Base-by-base conservation (phyloP, 1,140 invertebrate genomes). In the Achatina immaculata region DNA sequence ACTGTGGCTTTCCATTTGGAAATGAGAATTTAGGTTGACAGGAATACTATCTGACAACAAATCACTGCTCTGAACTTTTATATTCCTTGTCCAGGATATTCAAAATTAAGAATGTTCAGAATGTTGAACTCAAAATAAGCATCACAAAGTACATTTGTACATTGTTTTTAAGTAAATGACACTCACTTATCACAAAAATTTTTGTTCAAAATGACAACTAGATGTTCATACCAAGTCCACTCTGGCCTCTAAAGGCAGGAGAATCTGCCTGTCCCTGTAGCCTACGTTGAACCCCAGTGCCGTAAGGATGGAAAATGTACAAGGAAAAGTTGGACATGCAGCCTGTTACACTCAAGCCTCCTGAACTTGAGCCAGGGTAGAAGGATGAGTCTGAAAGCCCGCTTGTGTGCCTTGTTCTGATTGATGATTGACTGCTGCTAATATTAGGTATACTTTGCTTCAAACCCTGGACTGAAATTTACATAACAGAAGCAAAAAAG, bases 301-400 rank as follows among this genome's bases (percentile, higher is more conserved):
- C 97, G 90, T 98, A 99, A 0, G 97, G 97, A 93, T 99, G 97
- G 92, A 99, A 99, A 83, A 99, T 97, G 90, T 98, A 98, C 0
- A 99, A 95, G 0, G 97, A 98, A 90, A 99, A 99, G 90, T 99
- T 97, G 0, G 96, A 96, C 74, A 99, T 92, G 87, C 96, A 98
- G 4, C 96, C 97, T 0, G 97, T 99, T 0, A 99, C 96, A 90
- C 96, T 98, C 0, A 97, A 91, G 6, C 96, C 96, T 51, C 96
- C 96, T 80, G 95, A 94, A 0, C 83, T 85, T 31, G 83, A 85
- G 69, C 85, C 75, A 4, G 80, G 65, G 11, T 75, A 81, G 31
- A 74, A 71, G 21, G 78, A 76, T 38, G 82, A 79, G 71, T 81
- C 81, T 0, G 88, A 88, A 1, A 86, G 72, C 2, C 78, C 78